A percentile compares a stretch with the other conserved stretches of the same genome.
Conservation (phyloP, 2,888 invertebrate genomes). For the Cataglyphis cursor region DNA sequence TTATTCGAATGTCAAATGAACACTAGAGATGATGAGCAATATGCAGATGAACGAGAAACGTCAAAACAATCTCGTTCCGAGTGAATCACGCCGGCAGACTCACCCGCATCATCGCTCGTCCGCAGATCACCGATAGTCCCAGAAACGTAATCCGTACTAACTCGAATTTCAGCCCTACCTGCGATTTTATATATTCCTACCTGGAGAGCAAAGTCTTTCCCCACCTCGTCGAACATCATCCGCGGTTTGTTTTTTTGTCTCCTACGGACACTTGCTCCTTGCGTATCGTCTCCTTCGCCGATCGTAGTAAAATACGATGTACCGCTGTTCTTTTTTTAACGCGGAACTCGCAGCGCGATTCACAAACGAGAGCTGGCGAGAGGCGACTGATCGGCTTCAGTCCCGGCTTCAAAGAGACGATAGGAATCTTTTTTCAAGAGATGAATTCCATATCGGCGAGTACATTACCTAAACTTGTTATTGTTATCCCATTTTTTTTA, state of each 20-base stretch:
- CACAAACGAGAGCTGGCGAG: background rate
- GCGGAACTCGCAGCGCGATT: constrained; percentile 33
- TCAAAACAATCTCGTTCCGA: constrained; percentile 1
- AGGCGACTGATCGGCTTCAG: background rate
- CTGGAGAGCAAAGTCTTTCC: constrained; percentile 71
- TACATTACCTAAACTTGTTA: background rate
- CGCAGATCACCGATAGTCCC: constrained; percentile 63
- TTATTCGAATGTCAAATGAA: background rate
- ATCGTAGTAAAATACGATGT: constrained; percentile 62
- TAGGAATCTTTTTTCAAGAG: background rate
- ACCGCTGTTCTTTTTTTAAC: constrained; percentile 43
- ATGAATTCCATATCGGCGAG: too few relatives aligned
- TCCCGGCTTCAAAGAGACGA: background rate
- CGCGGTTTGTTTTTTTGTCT: constrained; percentile 65
- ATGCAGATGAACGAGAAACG: background rate
- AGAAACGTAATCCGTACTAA: constrained; percentile 77
- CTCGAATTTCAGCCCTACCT: constrained; percentile 77
- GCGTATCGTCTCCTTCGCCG: constrained; percentile 57
- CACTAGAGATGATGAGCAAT: background rate
- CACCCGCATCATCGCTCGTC: constrained; percentile 70
- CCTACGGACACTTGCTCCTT: constrained; percentile 56
- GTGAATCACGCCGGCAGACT: constrained; percentile 52
- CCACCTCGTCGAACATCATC: constrained; percentile 73
- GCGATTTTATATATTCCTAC: constrained; percentile 81
- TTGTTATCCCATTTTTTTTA: background rate